Conservation (phyloP, 2,888 invertebrate species). For the Melinopterus prodromus region DNA sequence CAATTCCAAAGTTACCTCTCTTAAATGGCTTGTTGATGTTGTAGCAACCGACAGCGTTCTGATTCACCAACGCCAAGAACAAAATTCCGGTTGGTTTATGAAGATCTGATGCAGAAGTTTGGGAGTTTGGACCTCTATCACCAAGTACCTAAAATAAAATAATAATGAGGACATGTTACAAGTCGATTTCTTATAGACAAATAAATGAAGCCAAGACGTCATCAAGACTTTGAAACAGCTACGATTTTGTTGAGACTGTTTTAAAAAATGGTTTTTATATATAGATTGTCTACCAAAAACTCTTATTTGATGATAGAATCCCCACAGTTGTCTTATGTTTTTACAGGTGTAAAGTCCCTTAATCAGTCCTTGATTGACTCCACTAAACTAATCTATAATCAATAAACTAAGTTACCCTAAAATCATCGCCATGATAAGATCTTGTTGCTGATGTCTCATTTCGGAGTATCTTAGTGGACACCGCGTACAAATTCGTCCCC, state of each 20-base stretch:
- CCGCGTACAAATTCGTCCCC: conserved; percentile 74
- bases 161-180: too few relatives aligned
- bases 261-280: too few relatives aligned
- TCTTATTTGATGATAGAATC: too few relatives aligned
- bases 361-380: not conserved
- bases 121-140: conserved; percentile 69
- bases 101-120: conserved; percentile 74
- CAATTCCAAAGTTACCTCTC: conserved; percentile 63
- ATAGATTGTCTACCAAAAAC: too few relatives aligned
- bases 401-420: conserved; percentile 55
- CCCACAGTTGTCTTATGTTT: too few relatives aligned
- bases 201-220: too few relatives aligned
- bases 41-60: conserved; percentile 81
- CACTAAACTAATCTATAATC: not conserved
- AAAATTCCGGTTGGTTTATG: conserved; percentile 69
- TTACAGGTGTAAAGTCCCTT: too few relatives aligned
- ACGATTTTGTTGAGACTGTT: too few relatives aligned
- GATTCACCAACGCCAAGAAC: conserved; percentile 75
- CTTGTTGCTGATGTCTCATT: conserved; percentile 65
- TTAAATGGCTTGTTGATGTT: conserved; percentile 65
- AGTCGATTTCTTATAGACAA: too few relatives aligned
- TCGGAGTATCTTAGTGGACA: conserved; percentile 70
- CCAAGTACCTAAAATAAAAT: conserved; percentile 64
- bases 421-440: conserved; percentile 65
- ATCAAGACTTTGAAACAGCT: too few relatives aligned